These are phyloP conservation scores for Ostrea edulis DNA, from an alignment of 1,140 invertebrate species.

Conservation along the genomic window DNA sequence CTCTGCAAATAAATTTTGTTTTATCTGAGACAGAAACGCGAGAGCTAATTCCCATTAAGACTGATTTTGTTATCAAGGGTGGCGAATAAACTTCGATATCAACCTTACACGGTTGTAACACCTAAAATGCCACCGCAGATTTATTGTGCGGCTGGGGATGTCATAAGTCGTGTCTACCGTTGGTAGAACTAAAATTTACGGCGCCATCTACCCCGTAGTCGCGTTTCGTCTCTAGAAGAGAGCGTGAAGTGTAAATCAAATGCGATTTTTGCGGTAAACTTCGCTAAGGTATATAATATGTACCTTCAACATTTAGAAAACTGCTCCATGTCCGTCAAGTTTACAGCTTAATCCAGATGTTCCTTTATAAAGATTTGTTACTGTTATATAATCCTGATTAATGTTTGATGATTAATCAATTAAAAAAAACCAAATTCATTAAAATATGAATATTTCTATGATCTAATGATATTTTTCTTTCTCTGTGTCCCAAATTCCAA, in stretches of 20 bases:
- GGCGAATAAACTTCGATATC: neutral
- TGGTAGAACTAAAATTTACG: conserved; percentile 21
- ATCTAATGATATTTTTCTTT: neutral
- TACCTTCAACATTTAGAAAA: neutral
- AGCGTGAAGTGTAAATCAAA: neutral
- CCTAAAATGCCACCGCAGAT: neutral
- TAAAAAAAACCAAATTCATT: too few relatives aligned
- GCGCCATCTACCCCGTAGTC: neutral
- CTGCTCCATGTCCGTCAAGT: neutral
- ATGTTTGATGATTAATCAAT: too few relatives aligned
- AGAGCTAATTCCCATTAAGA: neutral
- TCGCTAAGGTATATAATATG: neutral
- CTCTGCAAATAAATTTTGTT: conserved; percentile 6
- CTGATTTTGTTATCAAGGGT: conserved; percentile 19
- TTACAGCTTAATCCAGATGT: neutral
- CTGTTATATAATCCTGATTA: too few relatives aligned
- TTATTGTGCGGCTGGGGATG: neutral
- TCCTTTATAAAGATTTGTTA: too few relatives aligned
- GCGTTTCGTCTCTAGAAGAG: neutral
- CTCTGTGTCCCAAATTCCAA: neutral
- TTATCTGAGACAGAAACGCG: neutral
- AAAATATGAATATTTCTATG: too few relatives aligned
- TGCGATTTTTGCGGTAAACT: neutral
- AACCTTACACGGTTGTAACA: neutral
- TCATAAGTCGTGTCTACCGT: neutral